Percentiles rank a stretch among this genome's conserved stretches.
These are phyloP conservation scores for Odontesthes bonariensis DNA, from an alignment of 2,113 vertebrate genomes.

Conservation along the genomic window DNA sequence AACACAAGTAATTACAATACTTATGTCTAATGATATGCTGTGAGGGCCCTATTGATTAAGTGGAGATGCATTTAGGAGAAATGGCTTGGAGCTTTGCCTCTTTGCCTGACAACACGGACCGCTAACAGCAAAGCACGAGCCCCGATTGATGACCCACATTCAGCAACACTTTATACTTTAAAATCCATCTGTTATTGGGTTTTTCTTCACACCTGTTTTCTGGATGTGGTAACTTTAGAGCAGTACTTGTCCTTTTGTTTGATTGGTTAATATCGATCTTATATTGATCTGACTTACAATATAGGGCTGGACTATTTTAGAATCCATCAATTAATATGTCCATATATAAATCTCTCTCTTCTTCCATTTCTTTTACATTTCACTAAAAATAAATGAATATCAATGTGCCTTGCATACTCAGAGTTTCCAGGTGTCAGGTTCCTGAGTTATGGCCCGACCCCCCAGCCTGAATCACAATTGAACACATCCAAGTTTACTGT, in stretches of 20 bases:
- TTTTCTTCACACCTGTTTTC: conserved; percentile 30
- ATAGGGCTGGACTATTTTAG: too few relatives aligned
- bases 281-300: background rate
- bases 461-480: too few relatives aligned
- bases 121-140: conserved; percentile 37
- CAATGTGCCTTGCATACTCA: too few relatives aligned
- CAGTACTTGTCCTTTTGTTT: background rate
- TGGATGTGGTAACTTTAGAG: background rate
- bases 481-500: too few relatives aligned
- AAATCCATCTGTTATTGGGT: conserved; percentile 24
- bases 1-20: conserved; percentile 84
- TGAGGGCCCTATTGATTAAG: conserved; percentile 77
- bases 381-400: too few relatives aligned
- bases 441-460: too few relatives aligned
- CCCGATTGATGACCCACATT: conserved; percentile 19
- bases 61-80: conserved; percentile 64
- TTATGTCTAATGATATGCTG: conserved; percentile 82
- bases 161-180: conserved; percentile 32
- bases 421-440: too few relatives aligned
- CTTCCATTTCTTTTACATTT: too few relatives aligned
- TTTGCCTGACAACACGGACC: conserved; percentile 68
- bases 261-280: background rate
- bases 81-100: conserved; percentile 70
- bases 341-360: too few relatives aligned
- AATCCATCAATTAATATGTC: too few relatives aligned